Evolutionary conservation across 2,888 invertebrate genomes (phyloP).

Genomic region (Aleiodes alternator): DNA sequence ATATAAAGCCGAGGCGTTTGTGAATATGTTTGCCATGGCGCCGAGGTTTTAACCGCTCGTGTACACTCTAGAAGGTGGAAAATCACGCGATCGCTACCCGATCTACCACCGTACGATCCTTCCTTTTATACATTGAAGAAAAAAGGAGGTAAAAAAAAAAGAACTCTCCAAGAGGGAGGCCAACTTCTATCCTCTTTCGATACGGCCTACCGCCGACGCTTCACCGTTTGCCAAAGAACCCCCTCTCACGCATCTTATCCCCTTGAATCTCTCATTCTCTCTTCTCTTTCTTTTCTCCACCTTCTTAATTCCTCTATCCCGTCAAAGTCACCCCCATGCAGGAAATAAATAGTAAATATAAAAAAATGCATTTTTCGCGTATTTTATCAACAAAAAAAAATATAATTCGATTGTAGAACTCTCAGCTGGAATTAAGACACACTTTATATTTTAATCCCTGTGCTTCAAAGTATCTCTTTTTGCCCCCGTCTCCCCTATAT

Average conservation of each 20-base stretch:
- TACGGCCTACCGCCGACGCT: constrained; percentile 53
- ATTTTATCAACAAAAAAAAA: no score
- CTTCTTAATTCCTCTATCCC: neutral
- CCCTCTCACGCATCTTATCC: constrained; percentile 46
- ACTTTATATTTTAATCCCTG: no score
- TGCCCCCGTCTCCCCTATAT: no score
- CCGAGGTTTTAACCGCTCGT: constrained; percentile 48
- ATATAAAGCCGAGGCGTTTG: constrained; percentile 37
- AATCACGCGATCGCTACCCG: constrained; percentile 54
- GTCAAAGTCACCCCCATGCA: neutral
- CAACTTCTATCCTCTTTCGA: constrained; percentile 45
- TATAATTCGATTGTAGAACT: no score
- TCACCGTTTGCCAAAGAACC: constrained; percentile 24
- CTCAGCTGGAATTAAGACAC: no score
- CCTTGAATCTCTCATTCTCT: constrained; percentile 38
- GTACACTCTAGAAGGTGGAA: constrained; percentile 48
- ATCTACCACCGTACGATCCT: constrained; percentile 41
- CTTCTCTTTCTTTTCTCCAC: neutral
- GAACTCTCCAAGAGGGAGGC: neutral
- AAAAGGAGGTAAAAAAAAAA: constrained; percentile 9
- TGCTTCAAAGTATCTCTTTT: no score
- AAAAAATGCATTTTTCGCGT: no score
- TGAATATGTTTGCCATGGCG: constrained; percentile 47
- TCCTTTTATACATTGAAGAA: constrained; percentile 12
- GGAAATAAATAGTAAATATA: no score